These are phyloP conservation scores for Scaptomyza hsui DNA, from an alignment of 1,140 invertebrate species.

Conservation along the genomic window DNA sequence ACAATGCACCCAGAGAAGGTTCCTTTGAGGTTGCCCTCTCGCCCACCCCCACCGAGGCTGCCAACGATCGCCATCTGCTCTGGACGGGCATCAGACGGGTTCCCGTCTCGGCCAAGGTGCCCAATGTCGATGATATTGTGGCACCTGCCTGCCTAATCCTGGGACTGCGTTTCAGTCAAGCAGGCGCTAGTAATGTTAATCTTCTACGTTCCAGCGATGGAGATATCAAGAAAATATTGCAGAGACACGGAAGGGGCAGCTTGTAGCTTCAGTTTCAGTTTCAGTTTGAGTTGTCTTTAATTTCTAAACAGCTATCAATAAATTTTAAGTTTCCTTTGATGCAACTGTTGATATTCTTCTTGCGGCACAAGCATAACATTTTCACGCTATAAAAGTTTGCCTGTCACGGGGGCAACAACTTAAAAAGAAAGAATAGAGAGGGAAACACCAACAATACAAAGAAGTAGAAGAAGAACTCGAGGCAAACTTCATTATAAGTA, in stretches of 20 bases:
- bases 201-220: slow-evolving; percentile 12
- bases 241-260: background rate
- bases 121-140: slow-evolving; percentile 61
- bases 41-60: slow-evolving; percentile 25
- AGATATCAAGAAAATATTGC: slow-evolving; percentile 23
- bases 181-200: slow-evolving; percentile 6
- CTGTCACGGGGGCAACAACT: background rate
- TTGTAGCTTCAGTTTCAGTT: background rate
- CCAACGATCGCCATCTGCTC: slow-evolving; percentile 23
- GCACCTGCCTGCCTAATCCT: slow-evolving; percentile 41
- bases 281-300: background rate
- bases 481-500: slow-evolving; percentile 44
- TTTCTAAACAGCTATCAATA: too few species aligned
- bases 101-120: slow-evolving; percentile 64
- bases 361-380: background rate
- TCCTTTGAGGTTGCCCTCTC: slow-evolving; percentile 66
- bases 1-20: slow-evolving; percentile 41
- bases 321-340: background rate
- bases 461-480: background rate
- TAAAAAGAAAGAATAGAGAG: background rate
- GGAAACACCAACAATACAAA: background rate
- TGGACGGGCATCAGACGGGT: slow-evolving; percentile 69
- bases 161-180: slow-evolving; percentile 30
- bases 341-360: background rate
- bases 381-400: slow-evolving; percentile 13